Evolutionary conservation across 1,140 invertebrate genomes (phyloP).

Genomic region (Ectropis grisescens): DNA sequence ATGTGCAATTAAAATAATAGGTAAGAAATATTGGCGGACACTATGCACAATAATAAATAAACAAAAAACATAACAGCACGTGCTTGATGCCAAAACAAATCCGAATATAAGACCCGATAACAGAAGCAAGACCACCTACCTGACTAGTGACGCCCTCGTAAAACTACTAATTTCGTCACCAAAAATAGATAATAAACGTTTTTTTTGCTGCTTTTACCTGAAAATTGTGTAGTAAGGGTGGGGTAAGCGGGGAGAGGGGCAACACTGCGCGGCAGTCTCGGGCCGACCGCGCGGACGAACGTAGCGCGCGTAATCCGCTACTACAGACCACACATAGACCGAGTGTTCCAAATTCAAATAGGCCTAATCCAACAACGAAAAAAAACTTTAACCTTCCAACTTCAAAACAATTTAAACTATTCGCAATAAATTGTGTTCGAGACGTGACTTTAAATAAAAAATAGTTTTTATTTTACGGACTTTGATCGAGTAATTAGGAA

Average conservation of each 20-base stretch:
- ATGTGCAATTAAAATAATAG: too few relatives aligned
- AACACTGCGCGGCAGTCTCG: constrained; percentile 38
- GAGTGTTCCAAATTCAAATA: constrained; percentile 18
- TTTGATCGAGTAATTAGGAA: constrained; percentile 27
- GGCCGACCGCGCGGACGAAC: constrained; percentile 25
- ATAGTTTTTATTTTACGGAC: background rate
- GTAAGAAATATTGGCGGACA: too few relatives aligned
- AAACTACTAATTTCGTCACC: constrained; percentile 23
- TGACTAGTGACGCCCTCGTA: constrained; percentile 13
- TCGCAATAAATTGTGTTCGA: background rate
- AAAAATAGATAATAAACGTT: constrained; percentile 37
- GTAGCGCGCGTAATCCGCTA: constrained; percentile 5
- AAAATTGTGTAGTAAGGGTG: constrained; percentile 36
- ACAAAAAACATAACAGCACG: background rate
- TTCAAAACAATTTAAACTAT: background rate
- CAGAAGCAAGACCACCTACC: constrained; percentile 24
- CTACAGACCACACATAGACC: background rate
- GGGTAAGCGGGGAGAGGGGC: constrained; percentile 33
- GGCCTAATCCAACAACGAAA: too few relatives aligned
- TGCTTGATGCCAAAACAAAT: background rate
- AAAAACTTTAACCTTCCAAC: constrained; percentile 5
- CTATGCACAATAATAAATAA: background rate
- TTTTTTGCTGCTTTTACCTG: constrained; percentile 45
- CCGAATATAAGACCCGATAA: too few relatives aligned
- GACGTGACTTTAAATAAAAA: too few relatives aligned